These are phyloP conservation scores for Uria aalge DNA, from an alignment of 2,113 vertebrate genomes.

Conservation along the genomic window DNA sequence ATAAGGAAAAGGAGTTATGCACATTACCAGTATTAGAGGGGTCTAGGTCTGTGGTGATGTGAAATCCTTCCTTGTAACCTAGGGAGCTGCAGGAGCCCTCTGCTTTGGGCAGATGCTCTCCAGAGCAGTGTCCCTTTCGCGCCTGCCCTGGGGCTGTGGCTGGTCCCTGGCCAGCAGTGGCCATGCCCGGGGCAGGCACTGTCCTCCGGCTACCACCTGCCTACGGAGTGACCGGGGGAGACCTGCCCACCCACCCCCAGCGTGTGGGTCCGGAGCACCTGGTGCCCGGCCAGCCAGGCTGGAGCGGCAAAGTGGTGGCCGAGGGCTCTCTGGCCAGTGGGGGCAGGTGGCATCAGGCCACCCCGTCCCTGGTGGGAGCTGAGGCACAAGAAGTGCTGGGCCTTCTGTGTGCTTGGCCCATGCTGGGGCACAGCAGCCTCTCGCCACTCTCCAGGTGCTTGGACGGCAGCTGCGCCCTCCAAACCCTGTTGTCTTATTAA, in stretches of 20 bases:
- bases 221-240: fast-evolving
- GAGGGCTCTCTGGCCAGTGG: too few species aligned
- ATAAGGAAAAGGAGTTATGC: fast-evolving
- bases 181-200: fast-evolving
- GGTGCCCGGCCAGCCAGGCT: fast-evolving
- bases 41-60: background rate
- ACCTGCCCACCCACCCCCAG: background rate
- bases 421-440: background rate
- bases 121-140: background rate
- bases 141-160: fast-evolving
- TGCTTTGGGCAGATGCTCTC: background rate
- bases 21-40: fast-evolving
- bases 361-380: background rate
- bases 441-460: fast-evolving
- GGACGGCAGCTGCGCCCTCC: background rate
- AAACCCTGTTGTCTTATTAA: background rate
- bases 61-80: background rate
- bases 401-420: background rate
- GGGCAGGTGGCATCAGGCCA: background rate
- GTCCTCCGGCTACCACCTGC: background rate
- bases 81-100: background rate
- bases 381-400: background rate
- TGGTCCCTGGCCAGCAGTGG: fast-evolving
- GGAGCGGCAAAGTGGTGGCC: background rate
- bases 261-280: fast-evolving